phyloP scores from a whole-genome alignment of 2,888 invertebrate genomes.

The Tetragnatha montana region DNA sequence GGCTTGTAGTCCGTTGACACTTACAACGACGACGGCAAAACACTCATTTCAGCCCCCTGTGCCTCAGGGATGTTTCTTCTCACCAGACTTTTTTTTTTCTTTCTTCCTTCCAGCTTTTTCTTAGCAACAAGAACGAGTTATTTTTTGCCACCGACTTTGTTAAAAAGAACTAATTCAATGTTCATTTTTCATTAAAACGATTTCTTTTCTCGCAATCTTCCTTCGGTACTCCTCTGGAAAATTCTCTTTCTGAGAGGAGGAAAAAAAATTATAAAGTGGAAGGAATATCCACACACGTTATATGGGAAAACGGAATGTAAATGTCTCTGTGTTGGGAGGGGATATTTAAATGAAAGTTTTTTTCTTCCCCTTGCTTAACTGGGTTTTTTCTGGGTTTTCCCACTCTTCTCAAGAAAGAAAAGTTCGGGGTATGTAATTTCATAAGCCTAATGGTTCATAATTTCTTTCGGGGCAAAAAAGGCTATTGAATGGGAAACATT shows the following conservation, averaged over 20 bases:
- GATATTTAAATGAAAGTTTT: conserved; percentile 56
- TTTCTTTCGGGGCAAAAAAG: conserved; percentile 1
- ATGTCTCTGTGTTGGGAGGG: conserved; percentile 24
- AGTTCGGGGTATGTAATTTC: conserved; percentile 40
- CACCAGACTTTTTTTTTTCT: not conserved
- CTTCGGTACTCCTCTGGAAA: conserved; percentile 45
- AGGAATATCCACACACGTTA: conserved; percentile 22
- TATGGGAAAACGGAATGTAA: conserved; percentile 40
- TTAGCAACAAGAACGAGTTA: not conserved
- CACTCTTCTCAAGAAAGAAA: not conserved
- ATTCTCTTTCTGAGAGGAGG: conserved; percentile 1
- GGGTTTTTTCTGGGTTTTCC: not conserved
- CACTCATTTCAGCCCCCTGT: conserved; percentile 41
- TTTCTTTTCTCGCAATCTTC: conserved; percentile 26
- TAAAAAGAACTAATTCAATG: conserved; percentile 65
- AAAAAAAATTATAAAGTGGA: conserved; percentile 6
- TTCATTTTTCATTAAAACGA: conserved; percentile 60
- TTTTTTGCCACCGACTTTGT: conserved; percentile 22
- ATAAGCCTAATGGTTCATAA: conserved; percentile 50
- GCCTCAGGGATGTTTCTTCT: conserved; percentile 29
- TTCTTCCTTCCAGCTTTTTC: conserved; percentile 5
- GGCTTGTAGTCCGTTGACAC: conserved; percentile 28
- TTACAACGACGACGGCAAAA: conserved; percentile 41
- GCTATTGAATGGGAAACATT: conserved; percentile 24
- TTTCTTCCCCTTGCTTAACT: conserved; percentile 19